phyloP scores from a whole-genome alignment of 1,140 invertebrate species.

The Trachymyrmex cornetzi region DNA sequence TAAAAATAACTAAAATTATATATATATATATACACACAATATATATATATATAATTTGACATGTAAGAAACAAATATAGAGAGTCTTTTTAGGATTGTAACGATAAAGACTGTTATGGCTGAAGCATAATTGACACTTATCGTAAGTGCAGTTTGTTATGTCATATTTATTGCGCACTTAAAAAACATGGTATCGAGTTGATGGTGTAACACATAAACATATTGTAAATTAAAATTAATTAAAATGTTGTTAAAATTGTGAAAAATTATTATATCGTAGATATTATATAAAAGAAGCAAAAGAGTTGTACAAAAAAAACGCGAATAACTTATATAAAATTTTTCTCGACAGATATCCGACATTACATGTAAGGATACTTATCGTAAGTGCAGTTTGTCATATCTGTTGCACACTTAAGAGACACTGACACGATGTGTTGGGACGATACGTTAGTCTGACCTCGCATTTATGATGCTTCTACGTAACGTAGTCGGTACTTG shows the following conservation, averaged over 20 bases:
- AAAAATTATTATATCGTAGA: background rate
- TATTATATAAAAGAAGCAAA: background rate
- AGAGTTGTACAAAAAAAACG: background rate
- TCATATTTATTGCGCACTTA: too few relatives aligned
- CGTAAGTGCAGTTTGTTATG: too few relatives aligned
- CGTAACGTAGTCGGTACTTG: slow-evolving; percentile 68
- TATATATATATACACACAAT: too few relatives aligned
- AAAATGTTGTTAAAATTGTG: background rate
- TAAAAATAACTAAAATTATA: too few relatives aligned
- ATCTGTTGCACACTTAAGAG: slow-evolving; percentile 54
- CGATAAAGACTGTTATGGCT: background rate
- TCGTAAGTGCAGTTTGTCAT: slow-evolving; percentile 60
- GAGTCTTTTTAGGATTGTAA: background rate
- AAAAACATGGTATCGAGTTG: too few relatives aligned
- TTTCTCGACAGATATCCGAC: slow-evolving; percentile 25
- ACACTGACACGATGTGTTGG: slow-evolving; percentile 22
- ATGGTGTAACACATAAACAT: background rate
- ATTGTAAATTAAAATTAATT: slow-evolving; percentile 1
- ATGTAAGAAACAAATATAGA: background rate
- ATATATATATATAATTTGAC: too few relatives aligned
- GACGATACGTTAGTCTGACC: slow-evolving; percentile 61
- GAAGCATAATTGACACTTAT: background rate
- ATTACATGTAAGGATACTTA: slow-evolving; percentile 43
- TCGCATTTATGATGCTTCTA: slow-evolving; percentile 70
- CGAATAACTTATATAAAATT: slow-evolving; percentile 32